A percentile compares a stretch with the other conserved stretches of the same genome.
These are phyloP conservation scores for Priocnemis perturbator DNA, from an alignment of 2,888 invertebrate genomes.

Conservation along the genomic window DNA sequence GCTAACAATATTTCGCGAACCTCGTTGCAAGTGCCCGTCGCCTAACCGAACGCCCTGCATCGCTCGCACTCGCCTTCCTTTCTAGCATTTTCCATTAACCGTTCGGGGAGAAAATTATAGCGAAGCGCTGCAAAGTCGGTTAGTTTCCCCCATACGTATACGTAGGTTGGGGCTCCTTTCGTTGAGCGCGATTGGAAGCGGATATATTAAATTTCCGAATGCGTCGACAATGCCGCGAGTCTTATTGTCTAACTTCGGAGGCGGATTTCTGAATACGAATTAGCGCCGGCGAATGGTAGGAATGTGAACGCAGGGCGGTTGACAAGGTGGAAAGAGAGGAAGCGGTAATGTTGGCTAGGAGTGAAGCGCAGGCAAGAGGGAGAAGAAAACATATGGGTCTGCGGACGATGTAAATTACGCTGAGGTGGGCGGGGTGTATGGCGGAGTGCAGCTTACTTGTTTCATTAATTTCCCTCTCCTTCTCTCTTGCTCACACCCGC, in stretches of 20 bases:
- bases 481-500: slow-evolving; percentile 18
- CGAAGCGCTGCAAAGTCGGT: too few species aligned
- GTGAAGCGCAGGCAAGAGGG: slow-evolving; percentile 14
- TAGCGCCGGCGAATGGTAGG: slow-evolving; percentile 33
- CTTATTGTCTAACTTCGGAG: slow-evolving; percentile 25
- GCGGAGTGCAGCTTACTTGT: slow-evolving; percentile 47
- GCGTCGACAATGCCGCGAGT: slow-evolving; percentile 16
- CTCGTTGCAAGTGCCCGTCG: too few species aligned
- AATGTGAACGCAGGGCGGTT: slow-evolving; percentile 6
- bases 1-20: too few species aligned
- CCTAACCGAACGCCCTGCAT: too few species aligned
- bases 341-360: too few species aligned
- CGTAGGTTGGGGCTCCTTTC: too few species aligned
- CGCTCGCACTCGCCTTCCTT: too few species aligned
- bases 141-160: too few species aligned
- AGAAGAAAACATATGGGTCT: slow-evolving; percentile 42
- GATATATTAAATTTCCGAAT: slow-evolving; percentile 23
- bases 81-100: too few species aligned
- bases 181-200: too few species aligned
- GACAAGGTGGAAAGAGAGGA: too few species aligned
- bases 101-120: too few species aligned
- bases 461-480: slow-evolving; percentile 53
- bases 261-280: slow-evolving; percentile 45
- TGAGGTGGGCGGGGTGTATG: slow-evolving; percentile 45
- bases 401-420: slow-evolving; percentile 60